Evolutionary conservation across 2,888 invertebrate species (phyloP), one percentile per base, ranked within the genome.

Genomic region (Drosophila niveifrons): DNA sequence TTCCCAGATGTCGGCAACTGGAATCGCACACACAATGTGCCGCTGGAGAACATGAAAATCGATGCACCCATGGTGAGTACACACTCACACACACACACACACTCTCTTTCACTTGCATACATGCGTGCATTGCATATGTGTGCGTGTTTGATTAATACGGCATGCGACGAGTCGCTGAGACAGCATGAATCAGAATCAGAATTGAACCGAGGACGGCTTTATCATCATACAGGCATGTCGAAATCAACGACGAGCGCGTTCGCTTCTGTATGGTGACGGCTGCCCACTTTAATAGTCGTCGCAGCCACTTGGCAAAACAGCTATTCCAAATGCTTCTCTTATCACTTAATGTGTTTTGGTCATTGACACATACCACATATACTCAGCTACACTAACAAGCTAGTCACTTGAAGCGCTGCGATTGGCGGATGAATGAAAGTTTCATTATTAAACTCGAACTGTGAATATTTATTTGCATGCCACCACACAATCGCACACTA

Each of bases 41-140:
- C 94, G 73, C 92, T 95, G 78, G 95, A 96, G 80, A 95, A 96
- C 88, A 94, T 96, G 80, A 94, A 94, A 92, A 95, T 96, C 94
- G 96, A 97, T 93, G 95, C 96, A 84, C 96, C 96, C 91, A 95
- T 95, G 92, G 94, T 94, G 84, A 82, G 79, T 15, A 39, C n/a
- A 50, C 34, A 23, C 15, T 34, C 15, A 51, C 51, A 51, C 10
- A 23, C 23, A 11, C 8, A 47, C 15, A 8, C 13, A 43, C 8
- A 47, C n/a, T n/a, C n/a, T 6, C 23, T 23, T 1, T 4, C 23
- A 18, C 9, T 23, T 23, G 15, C 18, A 41, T 10, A 7, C n/a
- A 41, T 28, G 31, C 15, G 23, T 17, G 31, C 10, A 3, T 47
- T 47, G 23, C 9, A n/a, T 53, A 2, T 31, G 18, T 44, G 17